These are phyloP conservation scores for Drosophila bocqueti DNA, from an alignment of 1,140 invertebrate genomes.

Conservation along the genomic window DNA sequence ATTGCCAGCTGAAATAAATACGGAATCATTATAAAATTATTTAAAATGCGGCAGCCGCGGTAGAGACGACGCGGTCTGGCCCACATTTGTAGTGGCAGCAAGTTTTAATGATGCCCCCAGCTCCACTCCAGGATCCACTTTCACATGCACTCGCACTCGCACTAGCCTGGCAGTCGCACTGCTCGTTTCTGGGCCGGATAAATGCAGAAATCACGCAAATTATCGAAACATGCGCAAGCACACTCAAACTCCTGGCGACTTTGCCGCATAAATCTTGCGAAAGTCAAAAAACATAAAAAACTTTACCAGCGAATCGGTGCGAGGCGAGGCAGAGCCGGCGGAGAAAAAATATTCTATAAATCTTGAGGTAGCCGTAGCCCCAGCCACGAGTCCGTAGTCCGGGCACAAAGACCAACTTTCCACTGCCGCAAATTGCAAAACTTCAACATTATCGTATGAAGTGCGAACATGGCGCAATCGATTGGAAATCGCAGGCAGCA, in stretches of 20 bases:
- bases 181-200: conserved; percentile 52
- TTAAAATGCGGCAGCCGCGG: conserved; percentile 34
- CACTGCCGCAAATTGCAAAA: conserved; percentile 81
- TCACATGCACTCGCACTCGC: conserved; percentile 37
- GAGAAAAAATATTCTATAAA: conserved; percentile 73
- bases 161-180: conserved; percentile 26
- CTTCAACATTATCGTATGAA: conserved; percentile 79
- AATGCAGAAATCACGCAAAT: conserved; percentile 84
- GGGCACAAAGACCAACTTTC: conserved; percentile 73
- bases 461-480: conserved; percentile 80
- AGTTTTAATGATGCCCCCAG: conserved; percentile 76
- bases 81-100: conserved; percentile 76
- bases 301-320: conserved; percentile 33
- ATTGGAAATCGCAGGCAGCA: conserved; percentile 77
- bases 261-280: conserved; percentile 77
- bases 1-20: conserved; percentile 81
- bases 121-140: conserved; percentile 40
- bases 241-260: conserved; percentile 68
- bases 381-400: conserved; percentile 9
- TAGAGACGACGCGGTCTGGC: conserved; percentile 21
- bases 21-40: conserved; percentile 76
- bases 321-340: conserved; percentile 5
- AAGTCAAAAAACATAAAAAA: conserved; percentile 59
- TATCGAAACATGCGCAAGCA: conserved; percentile 81
- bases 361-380: conserved; percentile 63